Percentiles rank a stretch among this genome's conserved stretches.
phyloP scores from a whole-genome alignment of 2,797 vertebrate genomes.

The Limosa lapponica region DNA sequence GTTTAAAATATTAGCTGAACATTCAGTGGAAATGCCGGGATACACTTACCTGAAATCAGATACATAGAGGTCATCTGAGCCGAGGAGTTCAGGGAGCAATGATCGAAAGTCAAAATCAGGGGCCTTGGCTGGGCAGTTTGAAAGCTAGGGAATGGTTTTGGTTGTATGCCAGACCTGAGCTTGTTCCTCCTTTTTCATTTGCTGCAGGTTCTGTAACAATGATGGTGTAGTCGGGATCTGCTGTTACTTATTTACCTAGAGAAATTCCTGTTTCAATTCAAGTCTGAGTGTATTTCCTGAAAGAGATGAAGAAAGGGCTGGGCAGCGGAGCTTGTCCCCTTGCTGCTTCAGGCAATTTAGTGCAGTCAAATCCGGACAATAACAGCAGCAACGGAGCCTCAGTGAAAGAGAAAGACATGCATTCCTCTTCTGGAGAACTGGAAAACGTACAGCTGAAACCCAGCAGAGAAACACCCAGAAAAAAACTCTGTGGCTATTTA shows the following conservation, averaged over 20 bases:
- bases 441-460: not conserved
- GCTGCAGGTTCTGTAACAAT: not conserved
- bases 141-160: not conserved
- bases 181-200: not conserved
- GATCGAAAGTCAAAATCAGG: not conserved
- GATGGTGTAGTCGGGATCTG: not conserved
- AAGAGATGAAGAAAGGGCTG: conserved; percentile 49
- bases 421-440: not conserved
- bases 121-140: not conserved
- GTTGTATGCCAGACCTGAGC: not conserved
- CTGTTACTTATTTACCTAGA: not conserved
- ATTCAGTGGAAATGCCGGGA: not conserved
- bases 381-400: not conserved
- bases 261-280: not conserved
- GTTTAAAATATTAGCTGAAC: not conserved
- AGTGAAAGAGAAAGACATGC: not conserved
- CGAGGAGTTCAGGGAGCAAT: not conserved
- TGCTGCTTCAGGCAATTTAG: not conserved
- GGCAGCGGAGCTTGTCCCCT: not conserved
- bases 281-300: not conserved
- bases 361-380: not conserved
- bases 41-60: not conserved
- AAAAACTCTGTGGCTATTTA: conserved; percentile 91
- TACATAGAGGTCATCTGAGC: not conserved
- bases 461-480: conserved; percentile 19